Conservation (phyloP, 1,140 invertebrate genomes). For the Leptopilina clavipes region DNA sequence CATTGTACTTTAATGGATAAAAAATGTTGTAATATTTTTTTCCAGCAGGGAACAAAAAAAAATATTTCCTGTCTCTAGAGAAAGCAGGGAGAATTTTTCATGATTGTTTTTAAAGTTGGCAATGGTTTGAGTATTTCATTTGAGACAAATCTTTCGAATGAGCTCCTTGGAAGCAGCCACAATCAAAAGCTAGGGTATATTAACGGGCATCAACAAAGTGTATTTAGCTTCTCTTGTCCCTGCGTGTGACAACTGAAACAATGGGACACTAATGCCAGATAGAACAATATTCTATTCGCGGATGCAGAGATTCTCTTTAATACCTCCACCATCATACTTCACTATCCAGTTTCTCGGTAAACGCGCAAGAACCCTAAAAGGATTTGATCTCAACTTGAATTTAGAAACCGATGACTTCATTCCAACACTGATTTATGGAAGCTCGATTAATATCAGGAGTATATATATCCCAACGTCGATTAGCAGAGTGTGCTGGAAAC, state of each 20-base stretch:
- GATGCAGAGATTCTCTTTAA: neutral
- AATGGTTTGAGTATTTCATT: neutral
- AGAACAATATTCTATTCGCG: slow-evolving; percentile 42
- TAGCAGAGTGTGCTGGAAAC: slow-evolving; percentile 4
- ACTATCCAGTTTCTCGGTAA: neutral
- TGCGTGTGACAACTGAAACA: slow-evolving; percentile 48
- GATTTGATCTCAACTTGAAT: slow-evolving; percentile 13
- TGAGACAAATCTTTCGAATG: slow-evolving; percentile 19
- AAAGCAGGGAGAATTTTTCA: no score
- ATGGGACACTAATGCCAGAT: slow-evolving; percentile 55
- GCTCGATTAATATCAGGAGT: slow-evolving; percentile 27
- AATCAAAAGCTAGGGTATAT: slow-evolving; percentile 16
- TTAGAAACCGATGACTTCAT: slow-evolving; percentile 18
- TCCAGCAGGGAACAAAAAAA: no score
- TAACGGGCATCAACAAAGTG: slow-evolving; percentile 30
- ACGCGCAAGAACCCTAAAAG: slow-evolving; percentile 16
- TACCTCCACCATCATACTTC: neutral
- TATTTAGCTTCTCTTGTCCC: slow-evolving; percentile 38
- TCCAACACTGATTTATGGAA: slow-evolving; percentile 16
- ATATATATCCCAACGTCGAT: slow-evolving; percentile 15
- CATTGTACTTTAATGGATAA: no score
- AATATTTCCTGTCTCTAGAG: no score
- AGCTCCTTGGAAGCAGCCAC: slow-evolving; percentile 4
- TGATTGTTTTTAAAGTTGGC: no score
- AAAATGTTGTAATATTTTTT: no score